Percentiles rank a stretch among this genome's conserved stretches.
These are phyloP conservation scores for Troilus luridus DNA, from an alignment of 2,888 invertebrate species.

Conservation along the genomic window DNA sequence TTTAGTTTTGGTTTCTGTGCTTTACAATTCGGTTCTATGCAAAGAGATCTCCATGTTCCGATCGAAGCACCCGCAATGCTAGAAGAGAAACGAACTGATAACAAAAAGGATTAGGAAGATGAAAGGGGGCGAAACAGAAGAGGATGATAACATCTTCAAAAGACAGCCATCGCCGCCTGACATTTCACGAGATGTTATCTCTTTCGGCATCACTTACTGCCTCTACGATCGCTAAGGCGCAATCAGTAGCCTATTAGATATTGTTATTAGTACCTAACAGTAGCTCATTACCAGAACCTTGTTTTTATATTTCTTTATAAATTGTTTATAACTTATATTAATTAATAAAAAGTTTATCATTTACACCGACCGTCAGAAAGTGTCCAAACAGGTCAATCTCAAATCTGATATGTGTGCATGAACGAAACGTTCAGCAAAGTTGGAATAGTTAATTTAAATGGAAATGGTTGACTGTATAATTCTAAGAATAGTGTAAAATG, in stretches of 20 bases:
- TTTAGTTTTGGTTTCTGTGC: not conserved
- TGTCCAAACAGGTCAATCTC: too few species aligned
- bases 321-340: too few species aligned
- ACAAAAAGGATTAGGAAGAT: not conserved
- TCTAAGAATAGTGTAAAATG: too few species aligned
- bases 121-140: not conserved
- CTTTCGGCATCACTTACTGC: not conserved
- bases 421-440: too few species aligned
- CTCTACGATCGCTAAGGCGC: not conserved
- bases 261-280: not conserved
- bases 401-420: too few species aligned
- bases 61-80: not conserved
- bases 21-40: not conserved
- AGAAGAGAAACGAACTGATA: not conserved
- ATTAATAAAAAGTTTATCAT: too few species aligned
- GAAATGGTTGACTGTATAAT: too few species aligned
- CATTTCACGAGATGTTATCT: slow-evolving; percentile 16
- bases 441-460: too few species aligned
- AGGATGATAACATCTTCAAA: not conserved
- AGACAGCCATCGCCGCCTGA: not conserved
- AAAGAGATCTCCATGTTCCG: not conserved
- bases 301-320: too few species aligned
- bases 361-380: too few species aligned
- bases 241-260: not conserved
- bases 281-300: too few species aligned